Evolutionary conservation across 2,113 vertebrate species (phyloP).

Genomic region (pig (Sus scrofa)): DNA sequence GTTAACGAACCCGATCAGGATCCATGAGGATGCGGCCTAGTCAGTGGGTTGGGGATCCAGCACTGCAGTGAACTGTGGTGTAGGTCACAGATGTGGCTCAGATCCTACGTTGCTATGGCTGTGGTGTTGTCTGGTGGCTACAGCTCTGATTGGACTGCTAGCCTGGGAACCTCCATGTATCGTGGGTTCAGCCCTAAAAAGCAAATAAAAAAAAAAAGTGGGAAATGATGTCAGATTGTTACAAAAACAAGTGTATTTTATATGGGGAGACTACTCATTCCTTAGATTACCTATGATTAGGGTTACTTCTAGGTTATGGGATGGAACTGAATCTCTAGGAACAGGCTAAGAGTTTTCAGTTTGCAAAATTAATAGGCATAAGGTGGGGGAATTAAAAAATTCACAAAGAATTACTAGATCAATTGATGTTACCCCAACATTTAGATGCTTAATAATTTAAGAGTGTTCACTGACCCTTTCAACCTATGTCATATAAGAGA

Average conservation of each 20-base stretch:
- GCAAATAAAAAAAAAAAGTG: not conserved
- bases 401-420: not conserved
- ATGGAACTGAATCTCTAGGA: not conserved
- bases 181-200: too few relatives aligned
- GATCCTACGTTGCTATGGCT: too few relatives aligned
- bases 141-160: too few relatives aligned
- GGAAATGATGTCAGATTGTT: not conserved
- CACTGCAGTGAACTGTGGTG: too few relatives aligned
- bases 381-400: not conserved
- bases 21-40: too few relatives aligned
- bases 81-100: too few relatives aligned
- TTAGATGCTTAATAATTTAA: not conserved
- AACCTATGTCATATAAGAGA: not conserved
- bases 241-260: not conserved
- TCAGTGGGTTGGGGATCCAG: too few relatives aligned
- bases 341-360: not conserved
- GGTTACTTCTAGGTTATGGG: not conserved
- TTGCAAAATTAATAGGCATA: slow-evolving; percentile 2
- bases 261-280: not conserved
- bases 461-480: not conserved
- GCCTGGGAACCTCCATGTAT: too few relatives aligned
- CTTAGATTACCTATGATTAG: not conserved
- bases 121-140: too few relatives aligned
- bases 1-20: too few relatives aligned
- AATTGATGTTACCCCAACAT: not conserved